phyloP scores from a whole-genome alignment of 2,113 vertebrate genomes.

The Rhipidura dahli region DNA sequence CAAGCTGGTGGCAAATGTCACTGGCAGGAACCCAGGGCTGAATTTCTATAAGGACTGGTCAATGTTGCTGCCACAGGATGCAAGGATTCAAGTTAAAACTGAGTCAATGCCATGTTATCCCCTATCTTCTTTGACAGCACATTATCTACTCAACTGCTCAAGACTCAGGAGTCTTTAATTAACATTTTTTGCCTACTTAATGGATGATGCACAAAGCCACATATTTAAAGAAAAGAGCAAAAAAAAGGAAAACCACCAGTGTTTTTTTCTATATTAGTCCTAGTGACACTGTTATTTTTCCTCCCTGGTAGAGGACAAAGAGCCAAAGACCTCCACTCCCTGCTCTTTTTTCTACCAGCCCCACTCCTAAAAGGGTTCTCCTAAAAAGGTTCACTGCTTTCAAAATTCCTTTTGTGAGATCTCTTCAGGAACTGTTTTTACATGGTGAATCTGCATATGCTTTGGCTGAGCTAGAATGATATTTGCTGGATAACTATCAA shows the following conservation, averaged over 20 bases:
- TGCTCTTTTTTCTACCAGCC: background rate
- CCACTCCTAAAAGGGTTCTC: background rate
- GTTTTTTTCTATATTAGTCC: background rate
- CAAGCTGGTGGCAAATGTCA: background rate
- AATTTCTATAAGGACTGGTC: background rate
- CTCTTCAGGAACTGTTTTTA: background rate
- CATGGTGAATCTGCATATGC: background rate
- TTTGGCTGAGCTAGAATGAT: background rate
- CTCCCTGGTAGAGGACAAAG: background rate
- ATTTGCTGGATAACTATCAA: background rate
- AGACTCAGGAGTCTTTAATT: background rate
- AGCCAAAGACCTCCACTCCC: background rate
- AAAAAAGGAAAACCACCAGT: background rate
- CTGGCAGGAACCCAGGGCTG: background rate
- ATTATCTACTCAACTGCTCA: background rate
- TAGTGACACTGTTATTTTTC: background rate
- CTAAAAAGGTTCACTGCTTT: background rate
- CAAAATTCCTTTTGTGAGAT: background rate
- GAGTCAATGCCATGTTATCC: background rate
- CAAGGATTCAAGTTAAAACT: background rate
- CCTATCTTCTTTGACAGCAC: background rate
- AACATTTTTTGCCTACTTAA: background rate
- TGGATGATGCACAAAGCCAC: background rate
- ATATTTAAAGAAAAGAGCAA: background rate
- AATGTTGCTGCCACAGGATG: background rate